Evolutionary conservation across 2,888 invertebrate genomes (phyloP).

Genomic region (Eristalinus aeneus): DNA sequence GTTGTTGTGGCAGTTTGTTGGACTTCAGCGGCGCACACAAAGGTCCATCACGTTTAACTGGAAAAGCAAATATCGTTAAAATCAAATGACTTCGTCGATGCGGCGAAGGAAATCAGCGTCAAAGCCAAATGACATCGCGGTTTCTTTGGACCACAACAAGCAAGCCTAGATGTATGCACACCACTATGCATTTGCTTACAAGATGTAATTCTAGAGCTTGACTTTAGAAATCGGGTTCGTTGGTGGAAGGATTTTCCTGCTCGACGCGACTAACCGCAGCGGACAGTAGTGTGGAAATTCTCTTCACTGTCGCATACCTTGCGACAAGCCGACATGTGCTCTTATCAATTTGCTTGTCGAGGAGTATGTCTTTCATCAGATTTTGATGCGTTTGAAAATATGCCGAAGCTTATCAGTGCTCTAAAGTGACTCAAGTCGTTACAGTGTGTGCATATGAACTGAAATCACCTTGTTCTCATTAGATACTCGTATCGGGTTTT

Average conservation of each 20-base stretch:
- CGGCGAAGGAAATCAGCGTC: conserved; percentile 40
- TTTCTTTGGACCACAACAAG: conserved; percentile 12
- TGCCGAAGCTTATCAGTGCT: neutral
- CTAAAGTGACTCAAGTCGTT: neutral
- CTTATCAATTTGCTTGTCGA: neutral
- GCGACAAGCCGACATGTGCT: neutral
- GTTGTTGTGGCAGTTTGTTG: conserved; percentile 28
- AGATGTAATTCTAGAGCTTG: neutral
- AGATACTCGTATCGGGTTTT: conserved; percentile 1
- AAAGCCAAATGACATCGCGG: conserved; percentile 58
- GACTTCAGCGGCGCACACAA: conserved; percentile 2
- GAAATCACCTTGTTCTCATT: conserved; percentile 13
- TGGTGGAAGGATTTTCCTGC: neutral
- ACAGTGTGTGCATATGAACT: neutral
- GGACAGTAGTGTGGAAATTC: neutral
- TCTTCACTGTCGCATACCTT: neutral
- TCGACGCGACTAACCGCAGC: neutral
- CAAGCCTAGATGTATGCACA: neutral
- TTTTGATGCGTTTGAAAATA: neutral
- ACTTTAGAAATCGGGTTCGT: neutral
- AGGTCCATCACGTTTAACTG: conserved; percentile 32
- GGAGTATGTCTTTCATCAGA: neutral
- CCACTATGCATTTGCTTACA: neutral
- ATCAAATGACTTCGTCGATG: conserved; percentile 4
- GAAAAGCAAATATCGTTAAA: conserved; percentile 12